Base-by-base conservation (phyloP, 1,140 invertebrate genomes). In the Aphaenogaster ashmeadi region DNA sequence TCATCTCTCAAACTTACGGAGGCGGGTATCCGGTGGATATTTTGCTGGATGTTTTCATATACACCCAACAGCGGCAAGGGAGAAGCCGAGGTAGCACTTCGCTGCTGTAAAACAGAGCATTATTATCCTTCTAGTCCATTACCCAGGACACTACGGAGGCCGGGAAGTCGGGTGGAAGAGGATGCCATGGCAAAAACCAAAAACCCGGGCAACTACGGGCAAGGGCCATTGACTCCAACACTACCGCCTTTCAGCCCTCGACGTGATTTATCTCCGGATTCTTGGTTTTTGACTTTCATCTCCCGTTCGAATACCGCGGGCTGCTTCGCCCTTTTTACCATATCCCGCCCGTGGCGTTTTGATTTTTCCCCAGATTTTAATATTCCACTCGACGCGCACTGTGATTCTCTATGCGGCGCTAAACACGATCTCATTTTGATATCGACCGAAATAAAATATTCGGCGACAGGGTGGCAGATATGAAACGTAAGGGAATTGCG, bases 61-160 rank as follows among this genome's bases (percentile, higher is more conserved):
- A 89, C 88, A 89, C 67, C 52, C 86, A 58, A 52, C 64, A 69
- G 81, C 71, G 74, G 64, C 44, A 72, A 27, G 83, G 72, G 69
- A 79, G 71, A 85, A 88, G 87, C 80, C 79, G 79, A 86, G 87
- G 69, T 74, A 52, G 89, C 83, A 87, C 89, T 92, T 87, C 77
- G 90, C 62, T 80, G 87, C 90, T 92, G 91, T 91, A 92, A 92
- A 92, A 92, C 92, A 92, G 89, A 92, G 92, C 92, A 90, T 93
- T 93, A 93, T 93, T 93, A 93, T 93, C 89, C 92, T 93, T 93
- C 92, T 93, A 92, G 88, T 91, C 92, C 92, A 93, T 93, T 93
- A 93, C 89, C 92, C 92, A 89, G 91, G 75, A 90, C 91, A 88
- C 91, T 91, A 88, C 84, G 87, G 87, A 90, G 90, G 91, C 86